phyloP scores from a whole-genome alignment of 2,888 invertebrate species.

The Polydesmus complanatus region DNA sequence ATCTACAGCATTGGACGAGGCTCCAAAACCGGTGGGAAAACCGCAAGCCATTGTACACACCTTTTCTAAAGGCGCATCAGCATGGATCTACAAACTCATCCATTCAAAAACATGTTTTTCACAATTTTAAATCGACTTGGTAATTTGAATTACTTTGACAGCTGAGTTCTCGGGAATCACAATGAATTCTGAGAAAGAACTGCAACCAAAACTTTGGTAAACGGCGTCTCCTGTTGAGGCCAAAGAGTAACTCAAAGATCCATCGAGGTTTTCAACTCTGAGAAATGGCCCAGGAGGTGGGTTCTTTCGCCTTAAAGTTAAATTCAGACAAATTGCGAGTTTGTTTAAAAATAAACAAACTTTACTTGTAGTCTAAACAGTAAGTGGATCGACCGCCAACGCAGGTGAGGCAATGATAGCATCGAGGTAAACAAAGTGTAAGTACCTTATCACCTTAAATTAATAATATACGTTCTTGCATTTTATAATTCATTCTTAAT shows the following conservation, averaged over 20 bases:
- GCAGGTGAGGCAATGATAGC: background rate
- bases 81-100: background rate
- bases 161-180: background rate
- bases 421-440: background rate
- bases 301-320: background rate
- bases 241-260: background rate
- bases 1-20: background rate
- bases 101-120: no score
- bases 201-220: background rate
- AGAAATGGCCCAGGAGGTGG: background rate
- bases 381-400: background rate
- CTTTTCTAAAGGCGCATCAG: background rate
- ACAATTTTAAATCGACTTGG: background rate
- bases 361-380: background rate
- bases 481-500: no score
- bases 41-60: background rate
- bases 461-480: slow-evolving; percentile 38
- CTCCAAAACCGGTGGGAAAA: background rate
- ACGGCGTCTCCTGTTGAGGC: background rate
- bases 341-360: background rate
- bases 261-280: background rate
- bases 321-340: background rate
- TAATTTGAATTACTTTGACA: background rate
- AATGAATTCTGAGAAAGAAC: background rate
- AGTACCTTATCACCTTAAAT: background rate